Evolutionary conservation across 2,113 vertebrate genomes (phyloP).

Genomic region (Chaetops frenatus): DNA sequence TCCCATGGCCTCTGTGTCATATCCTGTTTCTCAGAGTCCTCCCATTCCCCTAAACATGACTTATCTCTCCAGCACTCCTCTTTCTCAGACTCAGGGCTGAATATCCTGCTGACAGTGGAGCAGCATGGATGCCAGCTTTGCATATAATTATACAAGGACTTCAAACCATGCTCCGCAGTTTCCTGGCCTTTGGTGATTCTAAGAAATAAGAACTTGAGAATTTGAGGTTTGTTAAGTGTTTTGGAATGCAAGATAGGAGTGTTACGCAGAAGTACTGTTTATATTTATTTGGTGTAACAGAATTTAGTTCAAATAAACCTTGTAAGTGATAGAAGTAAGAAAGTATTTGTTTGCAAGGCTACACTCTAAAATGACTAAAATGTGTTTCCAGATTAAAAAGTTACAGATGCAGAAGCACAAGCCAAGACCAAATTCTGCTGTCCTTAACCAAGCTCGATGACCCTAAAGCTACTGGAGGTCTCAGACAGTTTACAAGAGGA

Average conservation of each 20-base stretch:
- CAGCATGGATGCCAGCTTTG: neutral
- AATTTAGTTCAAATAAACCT: neutral
- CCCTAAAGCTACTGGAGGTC: neutral
- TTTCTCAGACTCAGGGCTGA: slow-evolving; percentile 14
- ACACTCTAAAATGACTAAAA: neutral
- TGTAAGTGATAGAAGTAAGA: neutral
- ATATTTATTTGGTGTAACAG: neutral
- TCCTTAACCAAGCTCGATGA: neutral
- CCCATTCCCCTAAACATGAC: slow-evolving; percentile 30
- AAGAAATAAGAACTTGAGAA: neutral
- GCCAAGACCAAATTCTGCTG: neutral
- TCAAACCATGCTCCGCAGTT: neutral
- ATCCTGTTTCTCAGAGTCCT: slow-evolving; percentile 48
- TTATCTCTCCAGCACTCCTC: slow-evolving; percentile 37
- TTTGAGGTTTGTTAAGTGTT: neutral
- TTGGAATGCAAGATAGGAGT: neutral
- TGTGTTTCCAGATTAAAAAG: neutral
- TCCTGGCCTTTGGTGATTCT: neutral
- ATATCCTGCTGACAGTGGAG: neutral
- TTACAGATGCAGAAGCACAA: neutral
- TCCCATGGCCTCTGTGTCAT: slow-evolving; percentile 56
- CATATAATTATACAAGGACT: neutral
- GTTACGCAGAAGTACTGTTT: neutral
- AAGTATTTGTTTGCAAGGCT: neutral
- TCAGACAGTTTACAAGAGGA: neutral